phyloP scores from a whole-genome alignment of 2,113 vertebrate species.

The Vicugna pacos region DNA sequence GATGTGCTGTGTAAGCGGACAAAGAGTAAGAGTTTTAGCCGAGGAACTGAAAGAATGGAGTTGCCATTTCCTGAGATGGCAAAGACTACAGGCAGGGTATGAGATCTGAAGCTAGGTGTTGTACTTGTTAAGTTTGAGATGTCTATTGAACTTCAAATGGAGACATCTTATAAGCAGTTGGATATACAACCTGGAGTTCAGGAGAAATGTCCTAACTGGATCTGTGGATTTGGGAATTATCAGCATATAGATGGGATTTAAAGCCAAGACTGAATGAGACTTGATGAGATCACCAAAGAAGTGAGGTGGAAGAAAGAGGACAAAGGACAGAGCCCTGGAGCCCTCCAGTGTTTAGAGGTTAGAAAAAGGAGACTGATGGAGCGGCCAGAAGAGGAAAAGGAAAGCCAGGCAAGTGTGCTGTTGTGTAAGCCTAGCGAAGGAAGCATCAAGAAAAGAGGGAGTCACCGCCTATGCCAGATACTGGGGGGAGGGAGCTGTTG shows the following conservation, averaged over 20 bases:
- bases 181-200: not conserved
- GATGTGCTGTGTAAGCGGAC: not conserved
- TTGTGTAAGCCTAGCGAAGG: not conserved
- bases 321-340: not conserved
- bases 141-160: not conserved
- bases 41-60: not conserved
- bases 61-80: not conserved
- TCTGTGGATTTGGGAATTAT: not conserved
- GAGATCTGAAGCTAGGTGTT: not conserved
- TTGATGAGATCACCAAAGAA: not conserved
- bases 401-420: not conserved
- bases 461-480: not conserved
- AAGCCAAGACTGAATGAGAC: not conserved
- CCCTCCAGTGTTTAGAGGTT: not conserved
- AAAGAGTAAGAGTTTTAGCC: not conserved
- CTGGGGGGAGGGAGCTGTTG: too few relatives aligned
- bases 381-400: not conserved
- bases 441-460: not conserved
- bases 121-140: not conserved
- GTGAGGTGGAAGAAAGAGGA: not conserved
- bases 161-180: not conserved
- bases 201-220: not conserved
- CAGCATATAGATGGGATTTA: not conserved
- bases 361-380: not conserved
- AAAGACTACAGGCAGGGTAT: not conserved